These are phyloP conservation scores for Xestia rhomboidea DNA, from an alignment of 2,888 invertebrate species.

Conservation along the genomic window DNA sequence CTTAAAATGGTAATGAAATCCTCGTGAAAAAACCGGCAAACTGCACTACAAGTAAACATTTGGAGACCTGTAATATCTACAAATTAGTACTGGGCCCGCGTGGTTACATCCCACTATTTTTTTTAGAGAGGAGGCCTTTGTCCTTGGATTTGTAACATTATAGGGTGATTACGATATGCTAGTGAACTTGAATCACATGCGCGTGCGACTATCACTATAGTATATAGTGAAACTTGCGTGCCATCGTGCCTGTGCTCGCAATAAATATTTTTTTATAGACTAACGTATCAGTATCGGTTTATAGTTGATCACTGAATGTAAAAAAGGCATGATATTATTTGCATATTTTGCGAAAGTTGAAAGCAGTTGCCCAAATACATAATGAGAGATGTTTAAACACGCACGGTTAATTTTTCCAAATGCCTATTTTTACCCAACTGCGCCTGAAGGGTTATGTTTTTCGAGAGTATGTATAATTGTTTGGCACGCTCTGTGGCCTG, in stretches of 20 bases:
- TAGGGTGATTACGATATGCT: background rate
- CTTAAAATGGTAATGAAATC: background rate
- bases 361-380: background rate
- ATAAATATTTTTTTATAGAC: slow-evolving; percentile 21
- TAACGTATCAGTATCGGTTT: slow-evolving; percentile 20
- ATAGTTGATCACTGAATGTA: slow-evolving; percentile 22
- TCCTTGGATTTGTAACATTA: background rate
- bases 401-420: background rate
- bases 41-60: background rate
- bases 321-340: slow-evolving; percentile 10
- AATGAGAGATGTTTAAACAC: background rate
- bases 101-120: background rate
- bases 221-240: slow-evolving; percentile 72
- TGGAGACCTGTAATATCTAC: background rate
- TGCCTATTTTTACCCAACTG: background rate
- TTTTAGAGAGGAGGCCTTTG: background rate
- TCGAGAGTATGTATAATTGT: too few species aligned
- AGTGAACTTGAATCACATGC: slow-evolving; percentile 2
- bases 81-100: background rate
- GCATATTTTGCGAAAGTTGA: background rate
- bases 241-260: slow-evolving; percentile 20
- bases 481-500: too few species aligned
- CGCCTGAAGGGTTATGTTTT: too few species aligned
- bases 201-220: slow-evolving; percentile 20
- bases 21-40: too few species aligned